Base-by-base conservation (phyloP, 2,888 invertebrate genomes). In the Lithosia quadra region DNA sequence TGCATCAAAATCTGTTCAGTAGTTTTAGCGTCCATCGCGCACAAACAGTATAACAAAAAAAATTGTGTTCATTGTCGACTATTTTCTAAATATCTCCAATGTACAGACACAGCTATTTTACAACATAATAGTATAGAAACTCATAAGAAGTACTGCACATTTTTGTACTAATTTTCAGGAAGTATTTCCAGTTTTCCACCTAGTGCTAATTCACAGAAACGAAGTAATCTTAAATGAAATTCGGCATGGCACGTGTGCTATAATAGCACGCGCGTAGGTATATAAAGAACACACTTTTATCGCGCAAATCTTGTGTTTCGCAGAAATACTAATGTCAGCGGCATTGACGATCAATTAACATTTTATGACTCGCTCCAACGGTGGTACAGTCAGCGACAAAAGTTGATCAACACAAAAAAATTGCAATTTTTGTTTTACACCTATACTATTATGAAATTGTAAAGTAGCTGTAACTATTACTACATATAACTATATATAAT, bases 291-390 rank as follows among this genome's bases (percentile, higher is more conserved):
- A 49, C 49, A 49, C 8, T n/a, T 68, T 66, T 69, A 67, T 65
- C 43, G 72, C 68, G 69, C 71, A 73, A 77, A 78, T 76, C 69
- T 77, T 66, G 69, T 62, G 71, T 68, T 84, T 82, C 83, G 67
- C 66, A 73, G 85, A 84, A 87, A 73, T 75, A 74, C 74, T 79
- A 74, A 82, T 76, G 81, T 75, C 76, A 76, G 77, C 53, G 71
- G 64, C 75, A 80, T 81, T 80, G 82, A 81, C 76, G 81, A 80
- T 67, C 82, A 86, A 85, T 88, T 85, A 86, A 80, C 77, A 76
- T 83, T 85, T 84, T 84, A 85, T 63, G 69, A 71, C 39, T 66
- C 60, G 59, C 24, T 33, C 73, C 67, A 63, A 59, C 80, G 53
- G 78, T 56, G 24, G 72, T 74, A 68, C 68, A 56, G 65, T 70